Conservation (phyloP, 2,797 vertebrate species). For the Tapera naevia region DNA sequence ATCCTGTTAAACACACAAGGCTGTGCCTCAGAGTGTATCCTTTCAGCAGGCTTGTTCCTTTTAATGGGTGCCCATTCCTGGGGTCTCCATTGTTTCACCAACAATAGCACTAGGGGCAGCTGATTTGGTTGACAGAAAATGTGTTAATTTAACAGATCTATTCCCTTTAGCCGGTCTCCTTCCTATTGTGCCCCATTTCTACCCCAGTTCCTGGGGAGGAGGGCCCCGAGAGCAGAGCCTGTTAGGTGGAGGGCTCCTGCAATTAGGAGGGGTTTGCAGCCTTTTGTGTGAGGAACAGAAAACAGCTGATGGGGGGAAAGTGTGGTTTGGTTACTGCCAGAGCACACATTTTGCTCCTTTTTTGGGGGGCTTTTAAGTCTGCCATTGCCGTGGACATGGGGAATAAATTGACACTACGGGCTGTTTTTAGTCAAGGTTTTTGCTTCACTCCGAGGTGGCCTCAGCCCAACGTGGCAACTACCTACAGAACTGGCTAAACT, state of each 20-base stretch:
- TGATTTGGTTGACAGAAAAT: constrained; percentile 80
- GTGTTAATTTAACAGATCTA: constrained; percentile 78
- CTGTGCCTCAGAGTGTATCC: constrained; percentile 69
- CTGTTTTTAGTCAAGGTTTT: background rate
- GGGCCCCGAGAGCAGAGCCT: constrained; percentile 58
- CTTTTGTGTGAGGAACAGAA: constrained; percentile 63
- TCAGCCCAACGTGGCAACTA: background rate
- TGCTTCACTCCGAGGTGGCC: constrained; percentile 2
- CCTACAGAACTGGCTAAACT: background rate
- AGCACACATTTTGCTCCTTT: background rate
- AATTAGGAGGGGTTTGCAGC: constrained; percentile 58
- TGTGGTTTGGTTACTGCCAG: background rate
- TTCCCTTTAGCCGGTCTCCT: constrained; percentile 70
- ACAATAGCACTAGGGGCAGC: constrained; percentile 74
- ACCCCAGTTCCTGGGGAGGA: constrained; percentile 69
- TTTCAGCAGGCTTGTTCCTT: constrained; percentile 70
- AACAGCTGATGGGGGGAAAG: constrained; percentile 63
- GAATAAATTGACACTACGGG: background rate
- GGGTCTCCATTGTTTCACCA: constrained; percentile 76
- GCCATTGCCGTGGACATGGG: background rate
- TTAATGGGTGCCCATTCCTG: constrained; percentile 75
- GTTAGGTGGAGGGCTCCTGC: constrained; percentile 66
- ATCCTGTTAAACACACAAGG: constrained; percentile 71
- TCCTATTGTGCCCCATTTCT: constrained; percentile 66
- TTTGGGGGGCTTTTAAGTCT: background rate